Conservation (phyloP, 2,113 vertebrate species). For the Archocentrus centrarchus region DNA sequence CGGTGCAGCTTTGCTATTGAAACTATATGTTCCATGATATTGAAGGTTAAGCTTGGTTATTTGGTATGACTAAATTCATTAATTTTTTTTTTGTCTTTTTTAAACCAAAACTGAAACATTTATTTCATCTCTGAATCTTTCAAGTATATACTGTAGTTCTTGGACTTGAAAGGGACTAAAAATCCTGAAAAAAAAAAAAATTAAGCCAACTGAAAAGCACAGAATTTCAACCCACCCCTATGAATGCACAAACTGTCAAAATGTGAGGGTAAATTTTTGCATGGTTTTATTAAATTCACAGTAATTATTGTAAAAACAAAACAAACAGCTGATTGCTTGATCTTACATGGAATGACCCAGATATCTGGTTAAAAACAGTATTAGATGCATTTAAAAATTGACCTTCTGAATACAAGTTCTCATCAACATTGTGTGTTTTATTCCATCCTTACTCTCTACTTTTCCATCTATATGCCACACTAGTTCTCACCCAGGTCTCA, state of each 20-base stretch:
- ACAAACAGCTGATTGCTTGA: not conserved
- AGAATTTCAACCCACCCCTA: not conserved
- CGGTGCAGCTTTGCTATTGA: accelerated
- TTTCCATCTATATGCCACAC: not conserved
- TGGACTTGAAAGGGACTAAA: not conserved
- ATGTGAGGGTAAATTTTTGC: no score
- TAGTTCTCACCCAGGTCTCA: slow-evolving; percentile 34
- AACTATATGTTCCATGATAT: not conserved
- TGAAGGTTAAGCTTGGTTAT: not conserved
- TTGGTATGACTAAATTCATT: not conserved
- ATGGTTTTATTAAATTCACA: no score
- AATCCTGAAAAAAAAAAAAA: no score
- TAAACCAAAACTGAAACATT: no score
- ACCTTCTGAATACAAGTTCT: no score
- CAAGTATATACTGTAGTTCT: no score
- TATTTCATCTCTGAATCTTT: no score
- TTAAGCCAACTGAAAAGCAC: not conserved
- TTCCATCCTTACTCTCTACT: not conserved
- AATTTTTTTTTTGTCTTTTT: no score
- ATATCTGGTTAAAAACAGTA: not conserved
- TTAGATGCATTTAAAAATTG: not conserved
- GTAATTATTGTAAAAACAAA: not conserved
- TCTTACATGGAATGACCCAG: not conserved
- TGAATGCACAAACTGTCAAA: no score
- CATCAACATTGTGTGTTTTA: not conserved